Evolutionary conservation across 1,140 invertebrate species (phyloP).

Genomic region (Calephelis nemesis): DNA sequence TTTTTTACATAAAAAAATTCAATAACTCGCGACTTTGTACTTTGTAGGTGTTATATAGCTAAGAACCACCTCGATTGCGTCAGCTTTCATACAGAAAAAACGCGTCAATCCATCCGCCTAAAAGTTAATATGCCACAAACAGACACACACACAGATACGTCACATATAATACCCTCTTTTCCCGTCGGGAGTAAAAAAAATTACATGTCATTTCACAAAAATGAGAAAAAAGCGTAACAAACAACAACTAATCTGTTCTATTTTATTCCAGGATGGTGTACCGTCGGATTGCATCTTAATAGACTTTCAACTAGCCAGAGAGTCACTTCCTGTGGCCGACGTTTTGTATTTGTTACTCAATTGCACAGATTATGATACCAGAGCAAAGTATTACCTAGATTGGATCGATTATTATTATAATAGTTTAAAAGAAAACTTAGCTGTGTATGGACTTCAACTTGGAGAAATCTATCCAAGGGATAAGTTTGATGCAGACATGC

Average conservation of each 20-base stretch:
- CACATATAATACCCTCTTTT: no score
- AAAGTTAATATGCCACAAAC: no score
- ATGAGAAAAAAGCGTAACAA: not conserved
- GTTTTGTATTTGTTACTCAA: slow-evolving; percentile 32
- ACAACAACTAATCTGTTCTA: not conserved
- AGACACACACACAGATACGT: no score
- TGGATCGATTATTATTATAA: slow-evolving; percentile 35
- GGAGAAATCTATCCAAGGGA: slow-evolving; percentile 29
- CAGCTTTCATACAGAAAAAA: no score
- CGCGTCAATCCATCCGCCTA: no score
- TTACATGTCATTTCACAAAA: not conserved
- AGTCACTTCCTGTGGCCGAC: slow-evolving; percentile 25
- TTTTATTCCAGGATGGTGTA: slow-evolving; percentile 23
- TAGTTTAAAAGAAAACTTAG: slow-evolving; percentile 26
- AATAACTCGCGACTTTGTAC: no score
- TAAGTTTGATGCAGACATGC: slow-evolving; percentile 29
- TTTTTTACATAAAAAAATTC: no score
- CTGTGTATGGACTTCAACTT: not conserved
- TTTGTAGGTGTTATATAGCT: no score
- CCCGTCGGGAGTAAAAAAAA: no score
- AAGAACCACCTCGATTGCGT: no score
- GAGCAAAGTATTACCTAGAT: slow-evolving; percentile 23
- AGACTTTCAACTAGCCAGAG: slow-evolving; percentile 25
- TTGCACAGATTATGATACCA: slow-evolving; percentile 29
- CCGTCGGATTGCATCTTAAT: slow-evolving; percentile 21